phyloP scores from a whole-genome alignment of 2,797 vertebrate genomes.

The Melanotaenia nigrans region DNA sequence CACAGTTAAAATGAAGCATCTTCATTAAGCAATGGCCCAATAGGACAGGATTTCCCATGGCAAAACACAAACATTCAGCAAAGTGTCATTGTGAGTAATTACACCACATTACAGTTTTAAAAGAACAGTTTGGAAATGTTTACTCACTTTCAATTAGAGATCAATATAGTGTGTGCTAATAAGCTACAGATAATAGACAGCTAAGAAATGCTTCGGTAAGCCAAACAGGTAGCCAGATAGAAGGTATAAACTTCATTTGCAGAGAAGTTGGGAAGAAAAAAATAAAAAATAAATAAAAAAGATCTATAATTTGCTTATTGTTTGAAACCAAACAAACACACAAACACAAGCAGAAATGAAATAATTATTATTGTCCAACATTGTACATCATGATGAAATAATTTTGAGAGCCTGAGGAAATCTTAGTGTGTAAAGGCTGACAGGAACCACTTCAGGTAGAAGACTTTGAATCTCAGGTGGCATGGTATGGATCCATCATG shows the following conservation, averaged over 20 bases:
- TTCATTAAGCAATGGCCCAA: neutral
- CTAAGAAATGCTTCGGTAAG: neutral
- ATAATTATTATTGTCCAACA: too few species aligned
- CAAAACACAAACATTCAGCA: conserved; percentile 5
- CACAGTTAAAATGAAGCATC: conserved; percentile 12
- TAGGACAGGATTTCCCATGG: neutral
- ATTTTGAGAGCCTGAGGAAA: too few species aligned
- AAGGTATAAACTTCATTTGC: neutral
- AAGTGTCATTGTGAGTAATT: neutral
- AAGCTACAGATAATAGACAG: neutral
- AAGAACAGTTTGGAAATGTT: conserved; percentile 4
- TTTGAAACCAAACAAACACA: too few species aligned
- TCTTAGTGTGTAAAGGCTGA: neutral
- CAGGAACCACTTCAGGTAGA: neutral
- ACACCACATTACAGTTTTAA: neutral
- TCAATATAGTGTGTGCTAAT: neutral
- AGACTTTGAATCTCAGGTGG: too few species aligned
- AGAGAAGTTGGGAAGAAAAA: neutral
- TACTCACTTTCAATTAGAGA: neutral
- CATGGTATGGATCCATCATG: too few species aligned
- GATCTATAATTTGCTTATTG: too few species aligned
- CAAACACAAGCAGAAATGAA: too few species aligned
- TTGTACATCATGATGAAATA: too few species aligned
- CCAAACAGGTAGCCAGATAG: neutral
- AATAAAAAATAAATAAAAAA: too few species aligned